These are phyloP conservation scores for Polydrusus cervinus DNA, from an alignment of 2,888 invertebrate species.

Conservation along the genomic window DNA sequence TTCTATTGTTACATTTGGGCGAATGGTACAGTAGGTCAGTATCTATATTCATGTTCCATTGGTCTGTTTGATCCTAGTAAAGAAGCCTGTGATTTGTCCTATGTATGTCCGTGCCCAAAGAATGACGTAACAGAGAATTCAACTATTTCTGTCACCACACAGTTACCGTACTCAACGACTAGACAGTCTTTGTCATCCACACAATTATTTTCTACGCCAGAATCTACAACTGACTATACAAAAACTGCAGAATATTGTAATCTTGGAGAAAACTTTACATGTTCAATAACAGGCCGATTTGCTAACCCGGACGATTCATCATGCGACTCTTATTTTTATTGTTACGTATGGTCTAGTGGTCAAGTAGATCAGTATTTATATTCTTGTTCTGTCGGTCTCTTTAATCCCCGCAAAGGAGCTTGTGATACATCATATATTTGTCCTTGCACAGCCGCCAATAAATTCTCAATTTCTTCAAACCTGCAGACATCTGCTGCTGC, in stretches of 20 bases:
- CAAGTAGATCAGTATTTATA: slow-evolving; percentile 62
- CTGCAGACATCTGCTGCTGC: neutral
- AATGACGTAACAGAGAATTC: neutral
- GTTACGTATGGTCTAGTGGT: slow-evolving; percentile 51
- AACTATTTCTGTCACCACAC: slow-evolving; percentile 8
- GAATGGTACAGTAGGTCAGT: neutral
- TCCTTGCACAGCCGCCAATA: slow-evolving; percentile 37
- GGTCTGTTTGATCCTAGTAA: slow-evolving; percentile 48
- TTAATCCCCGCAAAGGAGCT: slow-evolving; percentile 14
- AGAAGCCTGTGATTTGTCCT: slow-evolving; percentile 49
- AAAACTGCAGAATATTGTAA: slow-evolving; percentile 21
- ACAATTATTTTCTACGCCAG: neutral
- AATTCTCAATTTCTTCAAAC: neutral
- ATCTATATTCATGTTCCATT: slow-evolving; percentile 15
- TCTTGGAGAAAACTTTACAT: slow-evolving; percentile 42
- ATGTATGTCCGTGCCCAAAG: slow-evolving; percentile 48
- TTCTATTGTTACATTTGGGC: slow-evolving; percentile 50
- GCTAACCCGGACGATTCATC: slow-evolving; percentile 53
- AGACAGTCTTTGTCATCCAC: neutral
- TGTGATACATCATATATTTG: slow-evolving; percentile 60
- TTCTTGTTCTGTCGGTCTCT: slow-evolving; percentile 23
- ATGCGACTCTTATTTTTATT: slow-evolving; percentile 56
- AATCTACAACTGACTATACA: neutral
- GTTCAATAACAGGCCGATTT: slow-evolving; percentile 53
- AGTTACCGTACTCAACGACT: neutral